These are phyloP conservation scores for Sarcophaga variegata DNA, from an alignment of 2,888 invertebrate species.

Conservation along the genomic window DNA sequence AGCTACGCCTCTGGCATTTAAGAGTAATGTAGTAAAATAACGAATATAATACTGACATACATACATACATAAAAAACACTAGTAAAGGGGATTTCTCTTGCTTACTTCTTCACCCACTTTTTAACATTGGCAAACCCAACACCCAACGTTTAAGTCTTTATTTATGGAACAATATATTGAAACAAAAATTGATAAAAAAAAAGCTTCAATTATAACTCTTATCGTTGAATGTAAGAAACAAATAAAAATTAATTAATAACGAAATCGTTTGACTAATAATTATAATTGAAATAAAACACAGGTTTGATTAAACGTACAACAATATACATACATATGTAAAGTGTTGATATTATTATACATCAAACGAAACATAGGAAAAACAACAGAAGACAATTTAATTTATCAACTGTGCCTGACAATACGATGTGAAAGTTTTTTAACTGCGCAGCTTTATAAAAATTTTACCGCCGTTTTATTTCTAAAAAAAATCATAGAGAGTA, in stretches of 20 bases:
- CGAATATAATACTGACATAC: background rate
- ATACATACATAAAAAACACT: background rate
- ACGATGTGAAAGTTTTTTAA: background rate
- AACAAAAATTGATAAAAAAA: background rate
- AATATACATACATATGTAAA: background rate
- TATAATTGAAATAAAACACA: conserved; percentile 12
- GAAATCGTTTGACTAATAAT: conserved; percentile 2
- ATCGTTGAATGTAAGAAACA: background rate
- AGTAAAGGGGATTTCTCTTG: background rate
- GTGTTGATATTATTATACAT: no score
- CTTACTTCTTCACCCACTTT: no score
- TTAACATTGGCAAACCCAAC: no score
- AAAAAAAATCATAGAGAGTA: background rate
- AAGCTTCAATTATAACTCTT: conserved; percentile 10
- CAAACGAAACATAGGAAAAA: no score
- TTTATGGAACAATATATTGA: background rate
- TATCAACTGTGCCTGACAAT: background rate
- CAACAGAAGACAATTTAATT: background rate
- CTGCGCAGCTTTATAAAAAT: conserved; percentile 27
- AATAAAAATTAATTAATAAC: background rate
- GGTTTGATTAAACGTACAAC: conserved; percentile 9
- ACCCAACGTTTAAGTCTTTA: background rate
- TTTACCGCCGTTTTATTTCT: background rate
- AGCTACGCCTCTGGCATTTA: background rate
- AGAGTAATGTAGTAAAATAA: background rate